Evolutionary conservation across 2,113 vertebrate species (phyloP).

Genomic region (Benitochromis conjunctus): DNA sequence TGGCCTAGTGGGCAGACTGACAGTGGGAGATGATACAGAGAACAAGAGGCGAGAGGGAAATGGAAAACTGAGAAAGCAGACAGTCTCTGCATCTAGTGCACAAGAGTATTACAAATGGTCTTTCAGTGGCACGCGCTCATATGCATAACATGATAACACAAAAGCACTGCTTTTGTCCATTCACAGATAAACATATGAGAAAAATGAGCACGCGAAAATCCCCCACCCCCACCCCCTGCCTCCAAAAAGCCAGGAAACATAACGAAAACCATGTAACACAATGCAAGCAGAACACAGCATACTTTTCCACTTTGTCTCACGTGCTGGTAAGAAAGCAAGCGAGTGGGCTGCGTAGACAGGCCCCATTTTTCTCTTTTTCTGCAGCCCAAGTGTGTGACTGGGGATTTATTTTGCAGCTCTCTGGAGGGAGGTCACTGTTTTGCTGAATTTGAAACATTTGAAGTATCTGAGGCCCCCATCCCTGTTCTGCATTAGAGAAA

Average conservation of each 20-base stretch:
- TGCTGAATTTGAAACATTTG: constrained; percentile 72
- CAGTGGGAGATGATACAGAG: constrained; percentile 39
- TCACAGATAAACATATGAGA: neutral
- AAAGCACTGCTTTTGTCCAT: neutral
- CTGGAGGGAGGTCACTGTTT: constrained; percentile 60
- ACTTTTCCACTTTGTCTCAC: constrained; percentile 54
- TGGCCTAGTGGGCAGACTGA: constrained; percentile 67
- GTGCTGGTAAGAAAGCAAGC: constrained; percentile 39
- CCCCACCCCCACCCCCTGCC: neutral
- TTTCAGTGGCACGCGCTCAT: neutral
- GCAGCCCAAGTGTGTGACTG: constrained; percentile 49
- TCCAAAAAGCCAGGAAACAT: neutral
- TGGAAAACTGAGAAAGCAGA: constrained; percentile 61
- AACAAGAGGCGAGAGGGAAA: constrained; percentile 24
- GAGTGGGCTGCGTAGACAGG: constrained; percentile 22
- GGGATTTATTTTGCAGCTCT: constrained; percentile 69
- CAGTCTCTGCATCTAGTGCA: neutral
- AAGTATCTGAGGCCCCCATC: constrained; percentile 60
- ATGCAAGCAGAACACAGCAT: constrained; percentile 12
- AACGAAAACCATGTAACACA: constrained; percentile 21
- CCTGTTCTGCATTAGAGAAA: constrained; percentile 74
- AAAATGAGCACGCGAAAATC: neutral
- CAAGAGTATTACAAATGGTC: neutral
- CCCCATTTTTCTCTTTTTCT: constrained; percentile 58
- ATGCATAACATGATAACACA: neutral